Evolutionary conservation across 2,797 vertebrate species (phyloP).

Genomic region (Lutjanus campechanus): DNA sequence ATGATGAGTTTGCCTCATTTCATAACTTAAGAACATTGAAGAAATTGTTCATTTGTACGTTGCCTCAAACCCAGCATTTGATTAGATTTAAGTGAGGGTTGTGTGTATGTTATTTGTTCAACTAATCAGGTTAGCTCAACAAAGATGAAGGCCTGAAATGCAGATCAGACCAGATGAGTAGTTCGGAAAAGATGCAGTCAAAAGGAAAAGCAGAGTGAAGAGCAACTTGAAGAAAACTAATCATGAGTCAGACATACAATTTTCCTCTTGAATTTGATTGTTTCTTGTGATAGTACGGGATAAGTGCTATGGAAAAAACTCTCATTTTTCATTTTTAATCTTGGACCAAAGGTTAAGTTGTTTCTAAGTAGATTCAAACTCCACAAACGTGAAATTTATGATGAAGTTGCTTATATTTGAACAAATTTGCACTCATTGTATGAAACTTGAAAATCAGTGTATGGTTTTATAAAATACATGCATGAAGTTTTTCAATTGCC

Average conservation of each 20-base stretch:
- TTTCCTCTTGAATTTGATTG: constrained; percentile 11
- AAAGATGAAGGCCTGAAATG: background rate
- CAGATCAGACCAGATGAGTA: constrained; percentile 1
- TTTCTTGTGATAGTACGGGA: background rate
- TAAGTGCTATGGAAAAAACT: background rate
- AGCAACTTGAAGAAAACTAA: background rate
- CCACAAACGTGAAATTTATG: background rate
- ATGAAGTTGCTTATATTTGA: background rate
- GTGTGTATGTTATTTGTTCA: constrained; percentile 29
- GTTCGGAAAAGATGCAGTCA: background rate
- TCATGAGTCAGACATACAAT: background rate
- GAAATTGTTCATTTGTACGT: constrained; percentile 49
- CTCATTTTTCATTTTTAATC: background rate
- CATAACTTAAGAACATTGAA: constrained; percentile 7
- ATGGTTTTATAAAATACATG: background rate
- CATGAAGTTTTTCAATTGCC: no score
- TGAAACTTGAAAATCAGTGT: background rate
- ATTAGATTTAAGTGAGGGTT: constrained; percentile 53
- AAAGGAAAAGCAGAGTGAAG: background rate
- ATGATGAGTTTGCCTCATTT: constrained; percentile 47
- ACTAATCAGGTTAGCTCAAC: constrained; percentile 15
- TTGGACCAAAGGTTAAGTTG: background rate
- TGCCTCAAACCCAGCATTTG: constrained; percentile 30
- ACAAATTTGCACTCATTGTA: background rate
- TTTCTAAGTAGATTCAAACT: background rate